phyloP scores from a whole-genome alignment of 2,888 invertebrate species.

The Corbicula japonica region DNA sequence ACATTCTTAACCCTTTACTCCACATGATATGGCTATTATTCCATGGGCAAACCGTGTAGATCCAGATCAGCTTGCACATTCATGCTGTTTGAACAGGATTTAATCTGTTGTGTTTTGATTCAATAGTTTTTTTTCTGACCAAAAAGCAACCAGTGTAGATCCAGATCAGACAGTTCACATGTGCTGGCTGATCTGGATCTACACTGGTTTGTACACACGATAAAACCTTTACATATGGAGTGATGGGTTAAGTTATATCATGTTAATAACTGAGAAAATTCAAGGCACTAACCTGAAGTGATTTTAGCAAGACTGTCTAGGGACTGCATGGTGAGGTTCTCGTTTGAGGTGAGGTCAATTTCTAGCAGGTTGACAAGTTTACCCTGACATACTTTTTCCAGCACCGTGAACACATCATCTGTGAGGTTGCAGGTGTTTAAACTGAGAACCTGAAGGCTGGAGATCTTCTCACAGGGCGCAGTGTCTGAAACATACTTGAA shows the following conservation, averaged over 20 bases:
- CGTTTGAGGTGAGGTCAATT: constrained; percentile 75
- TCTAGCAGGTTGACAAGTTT: constrained; percentile 71
- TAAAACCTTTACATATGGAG: background rate
- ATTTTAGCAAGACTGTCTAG: constrained; percentile 65
- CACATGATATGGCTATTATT: no score
- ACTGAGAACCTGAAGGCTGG: constrained; percentile 70
- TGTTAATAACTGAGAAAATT: no score
- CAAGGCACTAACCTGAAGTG: constrained; percentile 75
- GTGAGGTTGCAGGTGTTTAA: constrained; percentile 70
- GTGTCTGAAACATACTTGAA: constrained; percentile 50
- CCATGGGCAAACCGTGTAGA: no score
- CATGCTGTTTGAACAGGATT: no score
- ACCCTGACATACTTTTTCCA: constrained; percentile 67
- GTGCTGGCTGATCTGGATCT: no score
- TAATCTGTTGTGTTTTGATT: no score
- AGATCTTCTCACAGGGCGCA: constrained; percentile 40
- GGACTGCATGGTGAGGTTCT: constrained; percentile 66
- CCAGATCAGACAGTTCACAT: background rate
- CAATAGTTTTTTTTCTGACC: no score
- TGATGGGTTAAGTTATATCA: no score
- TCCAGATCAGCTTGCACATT: no score
- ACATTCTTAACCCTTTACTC: no score
- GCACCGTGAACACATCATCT: constrained; percentile 65
- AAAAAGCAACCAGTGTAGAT: no score
- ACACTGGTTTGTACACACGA: no score